Percentiles rank a stretch among this genome's conserved stretches.
Evolutionary conservation across 2,113 vertebrate genomes (phyloP).

Genomic region (Etia nguti): DNA sequence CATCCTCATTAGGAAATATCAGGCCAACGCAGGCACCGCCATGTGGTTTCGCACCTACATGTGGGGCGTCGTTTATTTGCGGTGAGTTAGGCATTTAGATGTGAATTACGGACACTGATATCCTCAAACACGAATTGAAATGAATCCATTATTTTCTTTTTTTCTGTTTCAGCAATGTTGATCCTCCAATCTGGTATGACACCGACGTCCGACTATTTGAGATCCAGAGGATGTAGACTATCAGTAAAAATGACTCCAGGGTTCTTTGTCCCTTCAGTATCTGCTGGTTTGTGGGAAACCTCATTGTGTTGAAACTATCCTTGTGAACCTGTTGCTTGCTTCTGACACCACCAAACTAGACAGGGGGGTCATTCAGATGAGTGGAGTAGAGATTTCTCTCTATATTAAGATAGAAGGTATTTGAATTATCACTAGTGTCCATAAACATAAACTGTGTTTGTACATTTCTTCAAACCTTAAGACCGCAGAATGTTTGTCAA

Average conservation of each 20-base stretch:
- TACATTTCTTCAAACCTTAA: slow-evolving; percentile 29
- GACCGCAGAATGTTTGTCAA: slow-evolving; percentile 48
- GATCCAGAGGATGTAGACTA: slow-evolving; percentile 89
- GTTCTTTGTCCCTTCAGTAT: not conserved
- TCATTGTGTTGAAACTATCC: slow-evolving; percentile 41
- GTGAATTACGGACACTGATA: not conserved
- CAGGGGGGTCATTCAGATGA: not conserved
- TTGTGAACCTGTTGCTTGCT: not conserved
- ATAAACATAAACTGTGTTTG: slow-evolving; percentile 29
- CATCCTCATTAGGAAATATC: slow-evolving; percentile 98
- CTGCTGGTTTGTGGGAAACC: slow-evolving; percentile 25
- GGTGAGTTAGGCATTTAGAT: slow-evolving; percentile 69
- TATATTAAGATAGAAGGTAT: not conserved
- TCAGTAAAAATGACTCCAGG: not conserved
- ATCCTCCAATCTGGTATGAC: slow-evolving; percentile 98
- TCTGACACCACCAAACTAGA: not conserved
- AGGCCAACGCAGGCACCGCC: slow-evolving; percentile 95
- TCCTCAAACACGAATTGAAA: not conserved
- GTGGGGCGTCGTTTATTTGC: slow-evolving; percentile 98
- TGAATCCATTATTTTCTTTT: not conserved
- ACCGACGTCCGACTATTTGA: slow-evolving; percentile 98
- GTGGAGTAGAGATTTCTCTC: not conserved
- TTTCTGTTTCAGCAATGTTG: slow-evolving; percentile 84
- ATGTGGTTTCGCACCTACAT: slow-evolving; percentile 99
- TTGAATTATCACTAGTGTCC: not conserved